Percentiles rank a stretch among this genome's conserved stretches.
phyloP scores from a whole-genome alignment of 2,113 vertebrate genomes.

The Paraplagusia blochii region DNA sequence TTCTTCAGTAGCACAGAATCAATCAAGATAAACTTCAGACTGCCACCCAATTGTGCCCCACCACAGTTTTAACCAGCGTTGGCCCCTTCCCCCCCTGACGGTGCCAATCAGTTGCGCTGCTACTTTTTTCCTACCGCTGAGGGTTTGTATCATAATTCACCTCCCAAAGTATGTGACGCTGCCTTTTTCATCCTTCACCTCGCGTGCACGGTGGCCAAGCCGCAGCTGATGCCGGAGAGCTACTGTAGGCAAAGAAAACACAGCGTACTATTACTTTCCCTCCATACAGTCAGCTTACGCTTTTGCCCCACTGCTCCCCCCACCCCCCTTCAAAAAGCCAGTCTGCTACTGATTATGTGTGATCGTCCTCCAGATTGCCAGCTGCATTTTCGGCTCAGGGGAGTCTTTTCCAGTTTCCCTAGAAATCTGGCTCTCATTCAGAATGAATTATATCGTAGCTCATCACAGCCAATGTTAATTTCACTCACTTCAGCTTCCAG shows the following conservation, averaged over 20 bases:
- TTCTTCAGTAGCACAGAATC: slow-evolving; percentile 60
- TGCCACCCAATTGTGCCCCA: slow-evolving; percentile 47
- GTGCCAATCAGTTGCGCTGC: slow-evolving; percentile 50
- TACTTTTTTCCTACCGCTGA: slow-evolving; percentile 45
- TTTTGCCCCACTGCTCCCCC: slow-evolving; percentile 35
- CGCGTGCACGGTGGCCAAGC: slow-evolving; percentile 62
- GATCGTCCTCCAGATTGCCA: slow-evolving; percentile 67
- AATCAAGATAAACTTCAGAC: slow-evolving; percentile 64
- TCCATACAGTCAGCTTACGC: slow-evolving; percentile 50
- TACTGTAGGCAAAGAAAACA: slow-evolving; percentile 76
- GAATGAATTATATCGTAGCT: slow-evolving; percentile 59
- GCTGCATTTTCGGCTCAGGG: slow-evolving; percentile 60
- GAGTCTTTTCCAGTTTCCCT: slow-evolving; percentile 36
- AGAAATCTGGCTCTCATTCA: slow-evolving; percentile 54
- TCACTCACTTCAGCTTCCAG: slow-evolving; percentile 34
- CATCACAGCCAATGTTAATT: slow-evolving; percentile 66
- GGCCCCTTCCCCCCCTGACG: slow-evolving; percentile 32
- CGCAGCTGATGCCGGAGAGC: slow-evolving; percentile 70
- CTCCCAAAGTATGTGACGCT: slow-evolving; percentile 61
- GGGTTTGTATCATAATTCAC: slow-evolving; percentile 59
- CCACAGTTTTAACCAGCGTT: slow-evolving; percentile 42
- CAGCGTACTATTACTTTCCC: slow-evolving; percentile 60
- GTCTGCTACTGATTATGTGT: slow-evolving; percentile 75
- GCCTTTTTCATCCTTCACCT: slow-evolving; percentile 67
- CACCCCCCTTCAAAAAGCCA: slow-evolving; percentile 19